phyloP scores from a whole-genome alignment of 2,888 invertebrate species.

The Plagiodera versicolora region DNA sequence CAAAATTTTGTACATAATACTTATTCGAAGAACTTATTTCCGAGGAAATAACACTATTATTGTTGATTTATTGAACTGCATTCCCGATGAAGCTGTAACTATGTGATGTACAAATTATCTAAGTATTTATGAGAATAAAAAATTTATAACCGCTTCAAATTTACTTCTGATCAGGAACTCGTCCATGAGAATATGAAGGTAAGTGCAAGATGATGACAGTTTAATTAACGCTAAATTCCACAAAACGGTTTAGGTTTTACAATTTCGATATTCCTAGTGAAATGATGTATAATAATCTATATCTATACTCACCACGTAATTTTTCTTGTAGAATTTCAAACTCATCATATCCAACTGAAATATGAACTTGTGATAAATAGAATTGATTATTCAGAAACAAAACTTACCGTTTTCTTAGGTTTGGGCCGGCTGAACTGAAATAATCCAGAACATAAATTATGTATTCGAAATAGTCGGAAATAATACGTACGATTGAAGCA shows the following conservation, averaged over 20 bases:
- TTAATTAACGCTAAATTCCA: background rate
- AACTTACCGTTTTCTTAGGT: background rate
- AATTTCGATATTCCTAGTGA: too few species aligned
- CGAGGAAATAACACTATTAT: slow-evolving; percentile 34
- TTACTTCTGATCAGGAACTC: slow-evolving; percentile 12
- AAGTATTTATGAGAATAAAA: slow-evolving; percentile 32
- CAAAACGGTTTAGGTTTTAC: too few species aligned
- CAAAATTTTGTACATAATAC: slow-evolving; percentile 34
- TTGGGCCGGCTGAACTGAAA: background rate
- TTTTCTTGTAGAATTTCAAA: slow-evolving; percentile 26
- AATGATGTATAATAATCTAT: background rate
- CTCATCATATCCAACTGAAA: background rate
- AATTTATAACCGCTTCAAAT: slow-evolving; percentile 17
- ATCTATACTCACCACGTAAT: slow-evolving; percentile 29
- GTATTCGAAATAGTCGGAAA: background rate
- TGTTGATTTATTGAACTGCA: slow-evolving; percentile 32
- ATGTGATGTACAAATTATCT: slow-evolving; percentile 46
- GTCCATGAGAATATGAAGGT: background rate
- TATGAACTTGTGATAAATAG: too few species aligned
- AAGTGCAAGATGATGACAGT: slow-evolving; percentile 1
- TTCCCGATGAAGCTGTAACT: slow-evolving; percentile 39
- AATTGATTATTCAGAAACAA: background rate
- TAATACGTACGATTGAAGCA: slow-evolving; percentile 12
- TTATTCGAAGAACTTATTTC: slow-evolving; percentile 32
- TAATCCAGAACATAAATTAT: background rate